Evolutionary conservation across 1,140 invertebrate genomes (phyloP), one percentile per base, ranked within the genome.

Genomic region (Zelostemma sp.): DNA sequence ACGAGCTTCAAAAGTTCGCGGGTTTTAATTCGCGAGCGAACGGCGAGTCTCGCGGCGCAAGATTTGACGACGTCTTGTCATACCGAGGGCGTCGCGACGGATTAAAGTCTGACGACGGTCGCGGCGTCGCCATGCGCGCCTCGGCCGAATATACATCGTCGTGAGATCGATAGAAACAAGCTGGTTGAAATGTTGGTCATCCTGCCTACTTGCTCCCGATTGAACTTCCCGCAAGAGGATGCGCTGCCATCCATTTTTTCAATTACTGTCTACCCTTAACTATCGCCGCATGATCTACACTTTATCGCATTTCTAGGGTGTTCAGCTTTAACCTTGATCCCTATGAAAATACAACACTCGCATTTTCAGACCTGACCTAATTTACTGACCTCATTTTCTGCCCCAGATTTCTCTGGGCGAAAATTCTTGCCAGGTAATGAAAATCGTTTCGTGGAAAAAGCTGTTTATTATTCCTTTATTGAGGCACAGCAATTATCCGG

Each of bases 81-180:
- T 76, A 65, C 53, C 64, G 75, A 68, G 74, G 74, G 77, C 78
- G 81, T 81, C 79, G 75, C 78, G 80, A 81, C 73, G 79, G 79
- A 84, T 83, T 82, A 80, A 79, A 81, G 69, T 73, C 72, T 69
- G 57, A 68, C 65, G 78, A 77, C 79, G 71, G 75, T 71, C 72
- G 57, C 49, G 64, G 73, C 68, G 75, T 79, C 80, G 81, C 81
- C 82, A 83, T 83, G 81, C 81, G 81, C 81, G 71, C 69, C 57
- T 66, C 58, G 67, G 11, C 67, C 33, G 63, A 25, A 25, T 25
- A 25, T 49, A 68, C 57, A 51, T 65, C 67, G 38, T 62, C 60
- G 69, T 54, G 65, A 69, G 72, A 83, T 83, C 81, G 79, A 83
- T 83, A 83, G 75, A 76, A 76, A 80, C 70, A 77, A 76, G 70